phyloP scores from a whole-genome alignment of 2,797 vertebrate genomes.

The Psittacula echo region DNA sequence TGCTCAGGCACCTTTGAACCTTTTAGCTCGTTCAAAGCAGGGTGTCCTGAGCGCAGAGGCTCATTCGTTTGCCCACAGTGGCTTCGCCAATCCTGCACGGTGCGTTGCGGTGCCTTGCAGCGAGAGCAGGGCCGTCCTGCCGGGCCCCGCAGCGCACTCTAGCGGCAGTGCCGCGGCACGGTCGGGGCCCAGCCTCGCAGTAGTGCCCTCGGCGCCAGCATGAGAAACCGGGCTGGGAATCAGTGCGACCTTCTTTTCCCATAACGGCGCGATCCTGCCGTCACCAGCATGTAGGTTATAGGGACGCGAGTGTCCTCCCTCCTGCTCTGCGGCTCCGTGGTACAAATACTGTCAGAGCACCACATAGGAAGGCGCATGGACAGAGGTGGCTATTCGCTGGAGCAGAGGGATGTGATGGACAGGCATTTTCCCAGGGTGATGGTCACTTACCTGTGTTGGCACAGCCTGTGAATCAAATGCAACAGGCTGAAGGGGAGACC shows the following conservation, averaged over 20 bases:
- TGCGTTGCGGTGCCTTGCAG: not conserved
- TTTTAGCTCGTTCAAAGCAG: not conserved
- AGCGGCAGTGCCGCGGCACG: not conserved
- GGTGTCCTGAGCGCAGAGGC: not conserved
- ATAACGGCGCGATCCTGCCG: not conserved
- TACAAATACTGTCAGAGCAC: accelerated
- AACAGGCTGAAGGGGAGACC: not conserved
- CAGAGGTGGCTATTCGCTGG: accelerated
- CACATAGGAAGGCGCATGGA: accelerated
- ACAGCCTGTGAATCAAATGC: not conserved
- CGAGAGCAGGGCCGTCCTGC: not conserved
- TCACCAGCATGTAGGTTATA: not conserved
- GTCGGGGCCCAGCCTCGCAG: not conserved
- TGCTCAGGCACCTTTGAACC: not conserved
- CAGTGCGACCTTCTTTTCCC: not conserved
- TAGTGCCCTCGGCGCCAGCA: accelerated
- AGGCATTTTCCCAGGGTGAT: accelerated
- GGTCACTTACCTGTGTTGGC: not conserved
- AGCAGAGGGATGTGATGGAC: accelerated
- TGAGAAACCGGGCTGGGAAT: not conserved
- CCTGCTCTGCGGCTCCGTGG: accelerated
- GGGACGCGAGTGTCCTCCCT: not conserved
- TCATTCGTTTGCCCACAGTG: not conserved
- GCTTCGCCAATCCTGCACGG: accelerated
- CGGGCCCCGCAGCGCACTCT: not conserved